phyloP scores from a whole-genome alignment of 1,140 invertebrate species.

The Mya arenaria region DNA sequence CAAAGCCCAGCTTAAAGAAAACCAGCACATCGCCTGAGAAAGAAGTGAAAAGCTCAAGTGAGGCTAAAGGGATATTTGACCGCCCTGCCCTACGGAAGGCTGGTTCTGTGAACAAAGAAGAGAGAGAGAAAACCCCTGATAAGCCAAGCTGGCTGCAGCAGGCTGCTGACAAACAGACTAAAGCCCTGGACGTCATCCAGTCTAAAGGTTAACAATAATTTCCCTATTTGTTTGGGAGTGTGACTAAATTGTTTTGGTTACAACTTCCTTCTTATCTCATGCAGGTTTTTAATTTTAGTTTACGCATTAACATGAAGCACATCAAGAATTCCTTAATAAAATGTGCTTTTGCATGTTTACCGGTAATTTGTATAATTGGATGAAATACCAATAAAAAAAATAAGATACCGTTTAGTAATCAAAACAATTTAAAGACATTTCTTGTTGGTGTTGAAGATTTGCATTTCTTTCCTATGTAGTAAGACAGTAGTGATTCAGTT shows the following conservation, averaged over 20 bases:
- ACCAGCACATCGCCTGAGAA: constrained; percentile 46
- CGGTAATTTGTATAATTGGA: too few species aligned
- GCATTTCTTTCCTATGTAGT: too few species aligned
- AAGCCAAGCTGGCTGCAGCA: constrained; percentile 42
- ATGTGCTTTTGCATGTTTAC: too few species aligned
- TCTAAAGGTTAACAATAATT: constrained; percentile 41
- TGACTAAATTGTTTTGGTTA: neutral
- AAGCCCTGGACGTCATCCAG: constrained; percentile 25
- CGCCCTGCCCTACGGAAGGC: constrained; percentile 26
- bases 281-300: too few species aligned
- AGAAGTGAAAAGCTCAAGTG: constrained; percentile 19
- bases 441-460: too few species aligned
- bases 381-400: too few species aligned
- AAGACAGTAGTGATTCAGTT: too few species aligned
- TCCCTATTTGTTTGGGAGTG: neutral
- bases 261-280: too few species aligned
- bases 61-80: constrained; percentile 50
- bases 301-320: too few species aligned
- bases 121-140: constrained; percentile 1
- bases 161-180: constrained; percentile 32
- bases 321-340: too few species aligned
- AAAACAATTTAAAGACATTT: too few species aligned
- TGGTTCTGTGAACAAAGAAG: neutral
- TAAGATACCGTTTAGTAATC: too few species aligned
- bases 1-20: constrained; percentile 47